These are phyloP conservation scores for Talpa occidentalis DNA, from an alignment of 2,113 vertebrate species.

Conservation along the genomic window DNA sequence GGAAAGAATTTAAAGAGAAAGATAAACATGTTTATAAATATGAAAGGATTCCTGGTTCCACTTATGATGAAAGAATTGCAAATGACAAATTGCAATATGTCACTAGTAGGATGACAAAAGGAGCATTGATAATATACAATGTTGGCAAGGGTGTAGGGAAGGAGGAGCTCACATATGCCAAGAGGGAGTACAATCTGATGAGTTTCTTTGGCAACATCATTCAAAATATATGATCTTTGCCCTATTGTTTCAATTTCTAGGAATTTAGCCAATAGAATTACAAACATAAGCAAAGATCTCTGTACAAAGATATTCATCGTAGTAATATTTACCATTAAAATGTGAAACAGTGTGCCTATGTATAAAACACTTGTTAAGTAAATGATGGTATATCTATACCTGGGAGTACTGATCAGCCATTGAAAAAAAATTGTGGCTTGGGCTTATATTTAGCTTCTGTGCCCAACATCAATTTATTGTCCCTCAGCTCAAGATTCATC, in stretches of 20 bases:
- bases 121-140: neutral
- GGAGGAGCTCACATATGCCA: neutral
- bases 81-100: neutral
- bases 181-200: neutral
- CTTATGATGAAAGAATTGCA: neutral
- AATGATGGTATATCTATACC: neutral
- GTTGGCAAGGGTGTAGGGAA: neutral
- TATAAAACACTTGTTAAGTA: neutral
- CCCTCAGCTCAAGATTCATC: neutral
- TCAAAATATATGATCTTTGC: slow-evolving; percentile 1
- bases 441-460: neutral
- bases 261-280: slow-evolving; percentile 40
- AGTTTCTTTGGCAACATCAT: neutral
- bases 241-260: slow-evolving; percentile 22
- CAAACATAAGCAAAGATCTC: slow-evolving; percentile 17
- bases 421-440: neutral
- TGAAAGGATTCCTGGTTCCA: slow-evolving; percentile 10
- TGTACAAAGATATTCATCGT: neutral
- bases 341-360: neutral
- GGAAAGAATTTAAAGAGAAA: slow-evolving; percentile 37
- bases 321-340: neutral
- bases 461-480: neutral
- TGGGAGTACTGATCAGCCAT: neutral
- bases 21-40: slow-evolving; percentile 34
- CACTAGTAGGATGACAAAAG: neutral